These are phyloP conservation scores for Conger conger DNA, from an alignment of 2,113 vertebrate species.

Conservation along the genomic window DNA sequence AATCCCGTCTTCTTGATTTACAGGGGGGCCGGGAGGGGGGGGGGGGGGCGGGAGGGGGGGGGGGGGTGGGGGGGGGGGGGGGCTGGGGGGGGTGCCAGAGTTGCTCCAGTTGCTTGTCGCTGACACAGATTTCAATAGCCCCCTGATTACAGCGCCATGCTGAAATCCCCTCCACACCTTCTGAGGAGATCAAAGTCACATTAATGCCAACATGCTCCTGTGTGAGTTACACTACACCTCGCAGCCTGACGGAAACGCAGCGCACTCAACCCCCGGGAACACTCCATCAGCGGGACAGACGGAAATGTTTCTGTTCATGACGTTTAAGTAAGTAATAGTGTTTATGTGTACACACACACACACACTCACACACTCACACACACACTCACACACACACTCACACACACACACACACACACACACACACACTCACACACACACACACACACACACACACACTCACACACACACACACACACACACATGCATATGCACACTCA, in stretches of 20 bases:
- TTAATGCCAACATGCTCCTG: conserved; percentile 22
- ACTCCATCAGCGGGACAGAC: neutral
- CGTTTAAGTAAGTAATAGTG: too few relatives aligned
- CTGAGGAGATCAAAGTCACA: conserved; percentile 37
- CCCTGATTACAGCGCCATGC: conserved; percentile 32
- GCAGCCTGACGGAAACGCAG: neutral
- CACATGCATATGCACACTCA: too few relatives aligned
- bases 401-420: too few relatives aligned
- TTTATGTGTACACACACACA: neutral
- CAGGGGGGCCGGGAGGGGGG: neutral
- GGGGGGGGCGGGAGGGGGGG: neutral
- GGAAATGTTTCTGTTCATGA: neutral
- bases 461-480: neutral
- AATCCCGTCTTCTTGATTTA: conserved; percentile 23
- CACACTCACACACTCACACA: neutral
- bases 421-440: too few relatives aligned
- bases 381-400: neutral
- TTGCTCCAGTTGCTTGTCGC: conserved; percentile 21
- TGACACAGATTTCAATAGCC: conserved; percentile 22
- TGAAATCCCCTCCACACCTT: conserved; percentile 36
- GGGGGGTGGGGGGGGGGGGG: neutral
- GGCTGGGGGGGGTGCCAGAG: conserved; percentile 13
- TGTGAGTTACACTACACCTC: conserved; percentile 17
- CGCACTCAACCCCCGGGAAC: neutral
- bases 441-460: neutral